Percentiles rank a stretch among this genome's conserved stretches.
phyloP scores from a whole-genome alignment of 2,113 vertebrate species.

The Cavia aperea region DNA sequence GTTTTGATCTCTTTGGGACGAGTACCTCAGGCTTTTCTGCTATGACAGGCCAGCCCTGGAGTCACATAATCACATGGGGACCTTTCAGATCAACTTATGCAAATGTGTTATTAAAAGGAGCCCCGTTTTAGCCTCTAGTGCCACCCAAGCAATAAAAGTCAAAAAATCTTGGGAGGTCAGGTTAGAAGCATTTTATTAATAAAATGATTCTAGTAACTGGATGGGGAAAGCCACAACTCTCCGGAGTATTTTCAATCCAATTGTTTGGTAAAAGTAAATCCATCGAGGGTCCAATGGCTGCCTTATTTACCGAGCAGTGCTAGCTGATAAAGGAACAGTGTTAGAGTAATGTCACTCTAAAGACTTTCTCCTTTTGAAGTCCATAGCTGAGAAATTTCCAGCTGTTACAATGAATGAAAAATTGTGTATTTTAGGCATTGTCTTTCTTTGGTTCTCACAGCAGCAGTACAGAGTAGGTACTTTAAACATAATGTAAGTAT shows the following conservation, averaged over 20 bases:
- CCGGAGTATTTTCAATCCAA: slow-evolving; percentile 57
- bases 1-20: slow-evolving; percentile 77
- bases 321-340: slow-evolving; percentile 38
- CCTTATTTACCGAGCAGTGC: slow-evolving; percentile 58
- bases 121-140: slow-evolving; percentile 77
- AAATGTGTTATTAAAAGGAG: slow-evolving; percentile 83
- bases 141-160: slow-evolving; percentile 79
- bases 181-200: slow-evolving; percentile 74
- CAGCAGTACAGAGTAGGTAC: neutral
- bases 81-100: slow-evolving; percentile 83
- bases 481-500: neutral
- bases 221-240: slow-evolving; percentile 28
- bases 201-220: slow-evolving; percentile 71
- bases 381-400: neutral
- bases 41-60: slow-evolving; percentile 77
- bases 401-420: slow-evolving; percentile 25
- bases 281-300: slow-evolving; percentile 32
- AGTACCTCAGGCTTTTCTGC: slow-evolving; percentile 74
- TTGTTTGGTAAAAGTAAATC: slow-evolving; percentile 58
- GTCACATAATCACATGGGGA: slow-evolving; percentile 76
- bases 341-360: slow-evolving; percentile 24
- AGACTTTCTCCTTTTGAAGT: slow-evolving; percentile 36
- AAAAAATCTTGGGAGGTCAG: slow-evolving; percentile 75
- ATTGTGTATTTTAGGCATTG: neutral
- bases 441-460: neutral